Conservation (phyloP, 2,797 vertebrate genomes). For the Rachycentron canadum region DNA sequence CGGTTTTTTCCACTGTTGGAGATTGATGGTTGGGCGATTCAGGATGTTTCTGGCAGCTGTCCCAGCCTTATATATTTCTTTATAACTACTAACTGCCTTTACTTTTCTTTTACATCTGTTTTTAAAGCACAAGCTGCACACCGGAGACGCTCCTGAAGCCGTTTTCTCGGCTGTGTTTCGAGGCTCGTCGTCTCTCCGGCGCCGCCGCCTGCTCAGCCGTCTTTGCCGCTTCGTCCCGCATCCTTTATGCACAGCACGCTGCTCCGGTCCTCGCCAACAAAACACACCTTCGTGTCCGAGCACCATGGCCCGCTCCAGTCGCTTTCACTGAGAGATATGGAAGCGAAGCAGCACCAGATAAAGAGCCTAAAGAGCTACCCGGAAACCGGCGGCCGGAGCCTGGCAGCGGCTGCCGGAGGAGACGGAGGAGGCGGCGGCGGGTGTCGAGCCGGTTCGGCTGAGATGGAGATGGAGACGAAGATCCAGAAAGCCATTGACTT, state of each 20-base stretch:
- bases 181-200: conserved; percentile 40
- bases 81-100: not conserved
- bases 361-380: conserved; percentile 87
- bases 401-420: conserved; percentile 78
- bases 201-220: conserved; percentile 49
- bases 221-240: conserved; percentile 57
- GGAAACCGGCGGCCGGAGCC: conserved; percentile 87
- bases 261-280: conserved; percentile 78
- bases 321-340: conserved; percentile 84
- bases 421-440: conserved; percentile 71
- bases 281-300: conserved; percentile 79
- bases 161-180: conserved; percentile 16
- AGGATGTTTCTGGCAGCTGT: conserved; percentile 21
- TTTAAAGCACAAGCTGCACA: conserved; percentile 1
- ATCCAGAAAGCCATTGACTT: conserved; percentile 93
- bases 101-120: not conserved
- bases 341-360: conserved; percentile 85
- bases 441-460: conserved; percentile 72
- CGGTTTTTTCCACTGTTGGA: not conserved
- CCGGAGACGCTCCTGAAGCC: conserved; percentile 21
- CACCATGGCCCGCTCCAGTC: conserved; percentile 83
- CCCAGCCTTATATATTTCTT: not conserved
- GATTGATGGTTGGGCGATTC: conserved; percentile 13
- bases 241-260: conserved; percentile 88
- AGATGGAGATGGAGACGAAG: conserved; percentile 89